phyloP scores from a whole-genome alignment of 2,888 invertebrate species.

The Heliconius charithonia region DNA sequence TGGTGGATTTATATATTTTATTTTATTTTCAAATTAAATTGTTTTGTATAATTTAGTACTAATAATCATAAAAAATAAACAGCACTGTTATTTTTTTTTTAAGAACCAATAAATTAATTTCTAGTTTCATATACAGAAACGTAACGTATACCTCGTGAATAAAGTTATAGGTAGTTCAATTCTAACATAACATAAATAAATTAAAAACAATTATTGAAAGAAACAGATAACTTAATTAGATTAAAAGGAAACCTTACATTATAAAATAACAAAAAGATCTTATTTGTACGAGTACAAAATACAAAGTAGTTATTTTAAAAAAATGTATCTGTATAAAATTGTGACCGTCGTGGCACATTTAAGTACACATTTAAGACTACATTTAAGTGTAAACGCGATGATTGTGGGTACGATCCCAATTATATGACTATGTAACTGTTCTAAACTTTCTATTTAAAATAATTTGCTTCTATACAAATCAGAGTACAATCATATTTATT shows the following conservation, averaged over 20 bases:
- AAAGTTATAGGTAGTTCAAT: too few species aligned
- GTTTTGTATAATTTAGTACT: background rate
- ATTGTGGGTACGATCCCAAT: background rate
- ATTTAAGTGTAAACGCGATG: background rate
- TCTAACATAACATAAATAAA: too few species aligned
- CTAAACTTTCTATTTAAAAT: too few species aligned
- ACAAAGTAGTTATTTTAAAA: background rate
- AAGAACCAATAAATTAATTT: background rate
- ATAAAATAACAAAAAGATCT: background rate
- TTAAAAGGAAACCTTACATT: conserved; percentile 4
- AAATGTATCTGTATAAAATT: too few species aligned
- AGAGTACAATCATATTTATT: background rate
- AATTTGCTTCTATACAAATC: background rate
- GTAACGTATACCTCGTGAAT: too few species aligned
- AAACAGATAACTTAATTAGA: conserved; percentile 3
- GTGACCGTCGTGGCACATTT: too few species aligned
- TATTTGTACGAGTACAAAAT: background rate
- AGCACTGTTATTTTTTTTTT: too few species aligned
- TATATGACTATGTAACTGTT: too few species aligned
- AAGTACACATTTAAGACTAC: too few species aligned
- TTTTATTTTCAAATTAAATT: background rate
- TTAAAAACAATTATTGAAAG: background rate
- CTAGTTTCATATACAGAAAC: background rate
- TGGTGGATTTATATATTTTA: background rate
- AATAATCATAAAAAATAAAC: too few species aligned